phyloP scores from a whole-genome alignment of 2,888 invertebrate genomes.

The Sinotaia quadrata region DNA sequence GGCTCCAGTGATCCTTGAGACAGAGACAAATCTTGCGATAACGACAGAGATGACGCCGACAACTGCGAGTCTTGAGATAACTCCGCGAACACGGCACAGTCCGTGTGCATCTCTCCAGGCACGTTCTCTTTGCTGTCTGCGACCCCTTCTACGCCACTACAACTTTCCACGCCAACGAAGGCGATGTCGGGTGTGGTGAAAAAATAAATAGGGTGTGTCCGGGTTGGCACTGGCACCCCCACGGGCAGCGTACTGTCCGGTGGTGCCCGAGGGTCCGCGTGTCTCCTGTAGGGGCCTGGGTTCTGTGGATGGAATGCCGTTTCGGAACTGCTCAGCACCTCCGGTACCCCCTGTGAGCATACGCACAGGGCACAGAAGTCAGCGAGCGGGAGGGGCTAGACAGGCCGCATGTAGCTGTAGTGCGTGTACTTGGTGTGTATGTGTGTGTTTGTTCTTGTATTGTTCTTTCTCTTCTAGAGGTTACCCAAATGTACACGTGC shows the following conservation, averaged over 20 bases:
- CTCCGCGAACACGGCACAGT: conserved; percentile 11
- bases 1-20: conserved; percentile 45
- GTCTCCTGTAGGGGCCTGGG: not conserved
- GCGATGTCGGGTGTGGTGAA: not conserved
- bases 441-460: not conserved
- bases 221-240: too few species aligned
- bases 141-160: conserved; percentile 7
- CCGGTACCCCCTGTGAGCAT: conserved; percentile 23
- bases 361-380: conserved; percentile 16
- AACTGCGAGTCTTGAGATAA: conserved; percentile 37
- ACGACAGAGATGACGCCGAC: conserved; percentile 28
- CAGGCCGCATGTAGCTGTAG: too few species aligned
- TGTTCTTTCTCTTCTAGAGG: not conserved
- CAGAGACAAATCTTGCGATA: conserved; percentile 32
- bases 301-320: conserved; percentile 1
- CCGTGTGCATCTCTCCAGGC: conserved; percentile 11
- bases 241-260: not conserved
- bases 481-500: not conserved
- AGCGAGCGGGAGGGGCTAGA: not conserved
- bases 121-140: conserved; percentile 7
- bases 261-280: not conserved
- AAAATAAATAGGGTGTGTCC: too few species aligned
- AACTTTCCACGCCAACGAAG: not conserved
- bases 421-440: too few species aligned
- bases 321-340: conserved; percentile 6